Evolutionary conservation across 2,797 vertebrate genomes (phyloP).

Genomic region (Gallinago stenura): DNA sequence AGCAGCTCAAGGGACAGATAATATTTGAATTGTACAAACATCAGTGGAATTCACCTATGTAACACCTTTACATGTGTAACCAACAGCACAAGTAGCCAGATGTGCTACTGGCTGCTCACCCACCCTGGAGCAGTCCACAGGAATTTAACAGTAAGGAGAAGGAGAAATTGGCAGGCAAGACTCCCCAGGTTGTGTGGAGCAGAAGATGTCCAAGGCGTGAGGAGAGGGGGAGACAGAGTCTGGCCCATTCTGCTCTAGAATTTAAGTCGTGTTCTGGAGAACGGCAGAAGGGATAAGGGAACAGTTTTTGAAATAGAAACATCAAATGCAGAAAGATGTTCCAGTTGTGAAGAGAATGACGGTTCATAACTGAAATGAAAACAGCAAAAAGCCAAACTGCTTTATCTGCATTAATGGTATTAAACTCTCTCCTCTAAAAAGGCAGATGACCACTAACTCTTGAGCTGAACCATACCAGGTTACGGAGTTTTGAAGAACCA

Average conservation of each 20-base stretch:
- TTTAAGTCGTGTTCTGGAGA: rapidly evolving
- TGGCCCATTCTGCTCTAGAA: neutral
- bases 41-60: neutral
- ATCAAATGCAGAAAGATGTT: rapidly evolving
- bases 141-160: neutral
- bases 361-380: neutral
- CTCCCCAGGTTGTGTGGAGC: rapidly evolving
- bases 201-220: rapidly evolving
- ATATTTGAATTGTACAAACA: rapidly evolving
- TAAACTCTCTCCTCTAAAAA: neutral
- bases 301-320: neutral
- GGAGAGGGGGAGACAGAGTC: too few relatives aligned
- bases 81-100: too few relatives aligned
- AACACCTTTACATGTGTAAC: rapidly evolving
- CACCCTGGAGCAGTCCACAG: rapidly evolving
- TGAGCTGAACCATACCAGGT: neutral
- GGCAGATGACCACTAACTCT: neutral
- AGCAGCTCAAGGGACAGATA: neutral
- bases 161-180: neutral
- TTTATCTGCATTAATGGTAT: neutral
- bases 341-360: neutral
- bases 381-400: neutral
- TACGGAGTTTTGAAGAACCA: rapidly evolving
- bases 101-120: neutral
- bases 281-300: neutral